phyloP scores from a whole-genome alignment of 2,113 vertebrate species.

The Eupsittula cactorum region DNA sequence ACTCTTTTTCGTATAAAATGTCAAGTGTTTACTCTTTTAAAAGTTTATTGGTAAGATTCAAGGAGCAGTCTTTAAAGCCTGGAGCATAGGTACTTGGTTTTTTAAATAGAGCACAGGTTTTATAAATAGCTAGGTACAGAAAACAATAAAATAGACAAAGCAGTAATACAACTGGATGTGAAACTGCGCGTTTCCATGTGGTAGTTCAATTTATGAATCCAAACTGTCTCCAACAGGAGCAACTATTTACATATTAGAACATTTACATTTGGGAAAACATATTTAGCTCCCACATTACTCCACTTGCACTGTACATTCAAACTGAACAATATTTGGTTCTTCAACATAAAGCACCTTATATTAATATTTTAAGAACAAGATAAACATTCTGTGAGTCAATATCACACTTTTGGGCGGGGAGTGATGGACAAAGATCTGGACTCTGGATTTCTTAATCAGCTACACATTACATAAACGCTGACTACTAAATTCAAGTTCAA shows the following conservation, averaged over 20 bases:
- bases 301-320: constrained; percentile 51
- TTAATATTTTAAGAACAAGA: constrained; percentile 57
- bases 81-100: neutral
- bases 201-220: constrained; percentile 38
- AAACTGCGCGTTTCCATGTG: neutral
- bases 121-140: constrained; percentile 59
- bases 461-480: neutral
- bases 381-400: constrained; percentile 5
- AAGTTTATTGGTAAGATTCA: neutral
- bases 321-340: constrained; percentile 56
- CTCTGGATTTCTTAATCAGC: neutral
- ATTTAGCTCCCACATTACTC: constrained; percentile 27
- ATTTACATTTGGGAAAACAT: constrained; percentile 47
- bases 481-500: constrained; percentile 18
- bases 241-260: constrained; percentile 52
- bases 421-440: neutral
- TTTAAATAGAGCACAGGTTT: constrained; percentile 66
- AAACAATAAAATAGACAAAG: constrained; percentile 67
- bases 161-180: constrained; percentile 29
- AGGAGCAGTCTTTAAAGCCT: constrained; percentile 6
- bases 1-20: neutral
- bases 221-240: neutral
- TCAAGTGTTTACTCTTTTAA: neutral
- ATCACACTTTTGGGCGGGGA: neutral
- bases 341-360: constrained; percentile 68